Base-by-base conservation (phyloP, 2,797 vertebrate species). In the Adrianichthys oophorus region DNA sequence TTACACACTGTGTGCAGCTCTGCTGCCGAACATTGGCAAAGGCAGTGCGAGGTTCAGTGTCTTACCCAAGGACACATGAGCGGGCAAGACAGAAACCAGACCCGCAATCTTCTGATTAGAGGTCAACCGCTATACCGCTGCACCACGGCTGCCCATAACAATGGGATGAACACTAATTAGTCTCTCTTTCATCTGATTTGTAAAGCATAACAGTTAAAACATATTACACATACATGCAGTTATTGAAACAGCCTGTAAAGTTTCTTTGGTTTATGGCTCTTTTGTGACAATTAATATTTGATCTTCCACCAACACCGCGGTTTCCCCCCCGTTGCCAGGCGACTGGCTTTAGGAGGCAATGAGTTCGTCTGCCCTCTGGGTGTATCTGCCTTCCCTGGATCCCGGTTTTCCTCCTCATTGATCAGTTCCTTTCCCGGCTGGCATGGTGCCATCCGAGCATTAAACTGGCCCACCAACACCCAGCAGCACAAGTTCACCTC, bases 261-360 rank as follows among this genome's bases (percentile, higher is more conserved):
- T 37, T 12, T 37, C 32, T 37, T 13, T 37, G 10, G 32, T 37
- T 66, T 73, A 50, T 81, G 23, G 37, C 59, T 76, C 59, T 44
- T 53, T 52, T 4, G 45, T 80, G 78, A 79, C 80, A 72, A 37
- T 82, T 83, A 41, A 80, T 64, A 19, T 55, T 73, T 62, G 65
- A 80, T 72, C 73, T 49, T 16, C 54, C 74, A 8, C 69, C 79
- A 55, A 71, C 69, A 57, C 61, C 52, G 50, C 48, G 15, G 58
- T 76, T 71, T 47, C 79, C 75, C 29, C 59, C 76, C 32, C 1
- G 83, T 89, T 84, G 87, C 85, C 84, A 76, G 56, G 88, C 74
- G 71, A 87, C 80, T 19, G 70, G 80, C 79, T 79, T 77, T 76
- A 70, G 67, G 85, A 85, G 90, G 87, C 90, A 90, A 91, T 86